phyloP scores from a whole-genome alignment of 2,797 vertebrate genomes.

The Tamandua tetradactyla region DNA sequence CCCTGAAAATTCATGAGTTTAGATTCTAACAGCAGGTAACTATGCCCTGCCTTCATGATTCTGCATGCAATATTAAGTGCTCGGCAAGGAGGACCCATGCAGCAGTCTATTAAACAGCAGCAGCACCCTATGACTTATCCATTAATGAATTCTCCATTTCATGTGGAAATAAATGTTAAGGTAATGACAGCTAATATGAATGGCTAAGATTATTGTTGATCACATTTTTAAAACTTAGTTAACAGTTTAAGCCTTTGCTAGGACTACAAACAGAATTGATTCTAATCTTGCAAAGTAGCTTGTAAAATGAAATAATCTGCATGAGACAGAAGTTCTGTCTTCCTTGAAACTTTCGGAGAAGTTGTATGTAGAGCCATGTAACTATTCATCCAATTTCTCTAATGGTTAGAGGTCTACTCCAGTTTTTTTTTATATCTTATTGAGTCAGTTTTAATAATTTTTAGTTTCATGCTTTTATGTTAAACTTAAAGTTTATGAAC shows the following conservation, averaged over 20 bases:
- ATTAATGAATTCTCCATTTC: background rate
- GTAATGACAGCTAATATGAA: background rate
- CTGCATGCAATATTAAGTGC: background rate
- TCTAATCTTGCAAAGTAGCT: background rate
- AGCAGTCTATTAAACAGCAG: background rate
- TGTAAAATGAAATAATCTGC: background rate
- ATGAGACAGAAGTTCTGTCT: background rate
- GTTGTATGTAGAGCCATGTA: background rate
- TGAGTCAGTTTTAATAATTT: background rate
- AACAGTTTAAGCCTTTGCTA: background rate
- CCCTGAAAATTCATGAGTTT: background rate
- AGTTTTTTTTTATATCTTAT: background rate
- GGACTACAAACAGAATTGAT: background rate
- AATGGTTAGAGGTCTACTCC: background rate
- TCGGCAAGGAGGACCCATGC: background rate
- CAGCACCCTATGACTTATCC: background rate
- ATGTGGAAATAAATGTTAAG: background rate
- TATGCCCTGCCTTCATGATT: background rate
- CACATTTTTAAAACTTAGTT: background rate
- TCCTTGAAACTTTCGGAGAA: background rate
- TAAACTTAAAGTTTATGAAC: conserved; percentile 46
- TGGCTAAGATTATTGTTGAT: background rate
- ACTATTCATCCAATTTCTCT: background rate
- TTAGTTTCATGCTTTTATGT: background rate
- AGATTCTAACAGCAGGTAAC: background rate